These are phyloP conservation scores for Bufo gargarizans DNA, from an alignment of 2,113 vertebrate species.

Conservation along the genomic window DNA sequence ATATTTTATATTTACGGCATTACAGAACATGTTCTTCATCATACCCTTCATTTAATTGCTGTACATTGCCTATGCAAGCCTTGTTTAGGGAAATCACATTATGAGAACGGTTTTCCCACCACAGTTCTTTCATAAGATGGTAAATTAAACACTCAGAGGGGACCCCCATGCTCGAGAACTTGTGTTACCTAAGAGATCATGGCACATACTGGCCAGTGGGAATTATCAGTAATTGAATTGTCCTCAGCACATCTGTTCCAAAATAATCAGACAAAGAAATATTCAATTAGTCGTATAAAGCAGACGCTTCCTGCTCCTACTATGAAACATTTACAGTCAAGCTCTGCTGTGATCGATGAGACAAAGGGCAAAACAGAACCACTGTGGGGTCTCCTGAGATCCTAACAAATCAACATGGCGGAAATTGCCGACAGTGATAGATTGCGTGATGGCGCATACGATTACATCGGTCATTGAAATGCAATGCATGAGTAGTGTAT, in stretches of 20 bases:
- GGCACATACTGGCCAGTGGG: constrained; percentile 59
- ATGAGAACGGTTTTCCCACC: constrained; percentile 7
- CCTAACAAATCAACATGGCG: neutral
- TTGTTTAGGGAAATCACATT: constrained; percentile 34
- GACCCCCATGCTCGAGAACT: neutral
- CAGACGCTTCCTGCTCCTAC: constrained; percentile 9
- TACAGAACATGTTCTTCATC: neutral
- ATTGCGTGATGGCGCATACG: neutral
- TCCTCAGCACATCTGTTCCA: constrained; percentile 61
- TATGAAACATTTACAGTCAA: neutral
- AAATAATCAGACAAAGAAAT: constrained; percentile 67
- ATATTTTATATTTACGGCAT: constrained; percentile 13
- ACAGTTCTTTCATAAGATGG: constrained; percentile 27
- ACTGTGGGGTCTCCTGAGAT: no score
- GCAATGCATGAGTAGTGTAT: neutral
- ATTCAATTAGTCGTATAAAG: constrained; percentile 42
- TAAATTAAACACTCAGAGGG: constrained; percentile 37
- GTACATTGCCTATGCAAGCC: neutral
- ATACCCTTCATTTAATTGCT: neutral
- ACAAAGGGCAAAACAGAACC: neutral
- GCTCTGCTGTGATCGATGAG: neutral
- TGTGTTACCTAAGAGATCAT: constrained; percentile 20
- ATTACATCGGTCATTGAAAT: neutral
- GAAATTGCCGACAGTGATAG: neutral
- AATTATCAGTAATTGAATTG: constrained; percentile 65